Conservation (phyloP, 1,140 invertebrate species). For the Diprion similis region DNA sequence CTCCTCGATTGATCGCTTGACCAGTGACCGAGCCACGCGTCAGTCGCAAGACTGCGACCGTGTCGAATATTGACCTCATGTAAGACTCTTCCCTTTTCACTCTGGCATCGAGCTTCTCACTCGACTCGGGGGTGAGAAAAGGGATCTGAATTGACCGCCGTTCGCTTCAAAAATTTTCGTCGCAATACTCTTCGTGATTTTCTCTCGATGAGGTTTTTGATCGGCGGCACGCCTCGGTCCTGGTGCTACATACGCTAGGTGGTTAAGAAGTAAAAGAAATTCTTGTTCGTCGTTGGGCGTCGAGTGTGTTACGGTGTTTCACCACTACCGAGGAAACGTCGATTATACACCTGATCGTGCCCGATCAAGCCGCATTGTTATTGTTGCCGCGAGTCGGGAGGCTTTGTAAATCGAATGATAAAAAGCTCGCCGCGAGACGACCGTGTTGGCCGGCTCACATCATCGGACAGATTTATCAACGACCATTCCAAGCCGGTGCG, state of each 20-base stretch:
- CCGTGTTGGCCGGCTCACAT: no score
- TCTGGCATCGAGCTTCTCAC: not conserved
- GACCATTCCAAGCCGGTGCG: not conserved
- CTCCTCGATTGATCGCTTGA: not conserved
- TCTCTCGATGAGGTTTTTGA: not conserved
- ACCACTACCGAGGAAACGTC: conserved; percentile 35
- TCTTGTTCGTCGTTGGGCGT: not conserved
- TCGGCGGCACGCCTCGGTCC: not conserved
- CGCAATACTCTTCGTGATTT: not conserved
- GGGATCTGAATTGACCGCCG: not conserved
- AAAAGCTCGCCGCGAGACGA: not conserved
- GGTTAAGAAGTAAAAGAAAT: not conserved
- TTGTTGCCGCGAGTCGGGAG: conserved; percentile 6
- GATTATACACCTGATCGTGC: conserved; percentile 43
- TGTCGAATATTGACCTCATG: conserved; percentile 20
- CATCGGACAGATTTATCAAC: not conserved
- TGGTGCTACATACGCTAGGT: not conserved
- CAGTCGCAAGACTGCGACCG: conserved; percentile 28
- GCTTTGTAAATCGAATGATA: not conserved
- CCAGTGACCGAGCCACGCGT: conserved; percentile 29
- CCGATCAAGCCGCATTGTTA: conserved; percentile 34
- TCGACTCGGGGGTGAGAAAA: conserved; percentile 8
- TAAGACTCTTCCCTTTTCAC: not conserved
- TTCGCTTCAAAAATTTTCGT: no score
- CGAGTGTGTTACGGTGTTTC: conserved; percentile 40